A percentile compares a stretch with the other conserved stretches of the same genome.
Evolutionary conservation across 2,888 invertebrate species (phyloP).

Genomic region (Gastracanthus pulcherrimus): DNA sequence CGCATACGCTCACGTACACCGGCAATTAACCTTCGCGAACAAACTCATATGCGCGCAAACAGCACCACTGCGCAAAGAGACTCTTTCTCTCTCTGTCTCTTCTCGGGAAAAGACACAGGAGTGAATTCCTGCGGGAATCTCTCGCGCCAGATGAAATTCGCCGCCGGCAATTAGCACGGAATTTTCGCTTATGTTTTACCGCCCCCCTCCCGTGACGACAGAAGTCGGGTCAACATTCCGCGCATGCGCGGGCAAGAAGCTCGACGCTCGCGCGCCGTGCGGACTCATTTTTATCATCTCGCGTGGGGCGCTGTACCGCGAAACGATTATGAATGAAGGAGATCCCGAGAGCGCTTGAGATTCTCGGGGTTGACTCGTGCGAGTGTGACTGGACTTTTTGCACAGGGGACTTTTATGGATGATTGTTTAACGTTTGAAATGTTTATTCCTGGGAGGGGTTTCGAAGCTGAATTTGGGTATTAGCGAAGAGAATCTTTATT

Average conservation of each 20-base stretch:
- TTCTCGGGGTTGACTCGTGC: too few relatives aligned
- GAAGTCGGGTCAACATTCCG: too few relatives aligned
- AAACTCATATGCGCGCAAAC: too few relatives aligned
- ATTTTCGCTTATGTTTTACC: background rate
- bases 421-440: too few relatives aligned
- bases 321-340: conserved; percentile 15
- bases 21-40: too few relatives aligned
- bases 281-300: conserved; percentile 5
- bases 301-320: background rate
- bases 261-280: background rate
- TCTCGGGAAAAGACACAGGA: background rate
- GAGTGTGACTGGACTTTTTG: background rate
- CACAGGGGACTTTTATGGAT: background rate
- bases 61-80: too few relatives aligned
- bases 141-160: background rate
- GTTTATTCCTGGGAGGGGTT: too few relatives aligned
- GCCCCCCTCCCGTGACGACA: background rate
- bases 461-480: too few relatives aligned
- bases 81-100: background rate
- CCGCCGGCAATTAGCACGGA: conserved; percentile 9
- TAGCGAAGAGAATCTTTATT: too few relatives aligned
- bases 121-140: background rate
- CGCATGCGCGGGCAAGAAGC: background rate
- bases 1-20: too few relatives aligned
- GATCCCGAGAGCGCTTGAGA: background rate